Conservation (phyloP, 1,140 invertebrate species). For the Lasioglossum baleicum region DNA sequence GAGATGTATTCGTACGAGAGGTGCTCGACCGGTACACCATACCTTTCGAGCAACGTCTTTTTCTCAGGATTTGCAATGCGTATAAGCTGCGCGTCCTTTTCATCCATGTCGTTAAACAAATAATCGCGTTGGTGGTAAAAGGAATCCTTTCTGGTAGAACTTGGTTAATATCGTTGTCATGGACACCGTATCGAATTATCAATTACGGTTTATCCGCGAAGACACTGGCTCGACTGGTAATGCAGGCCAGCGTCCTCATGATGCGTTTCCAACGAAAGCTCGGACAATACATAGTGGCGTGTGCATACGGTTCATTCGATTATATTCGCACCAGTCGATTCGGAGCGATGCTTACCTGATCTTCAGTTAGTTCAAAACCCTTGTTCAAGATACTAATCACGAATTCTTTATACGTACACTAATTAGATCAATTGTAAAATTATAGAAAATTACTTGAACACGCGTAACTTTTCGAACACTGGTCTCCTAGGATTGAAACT, state of each 20-base stretch:
- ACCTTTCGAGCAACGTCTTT: conserved; percentile 79
- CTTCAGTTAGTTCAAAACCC: background rate
- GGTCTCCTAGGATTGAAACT: too few species aligned
- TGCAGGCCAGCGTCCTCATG: conserved; percentile 24
- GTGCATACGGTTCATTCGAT: background rate
- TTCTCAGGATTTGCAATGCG: conserved; percentile 28
- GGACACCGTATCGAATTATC: conserved; percentile 48
- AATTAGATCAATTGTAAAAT: too few species aligned
- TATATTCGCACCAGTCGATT: background rate
- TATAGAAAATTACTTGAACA: too few species aligned
- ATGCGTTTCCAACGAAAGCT: conserved; percentile 23
- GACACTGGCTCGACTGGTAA: conserved; percentile 28
- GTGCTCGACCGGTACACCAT: conserved; percentile 82
- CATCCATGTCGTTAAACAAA: conserved; percentile 49
- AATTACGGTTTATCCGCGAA: conserved; percentile 12
- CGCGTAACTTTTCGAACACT: too few species aligned
- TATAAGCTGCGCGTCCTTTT: conserved; percentile 43
- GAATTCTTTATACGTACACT: too few species aligned
- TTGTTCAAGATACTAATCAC: background rate
- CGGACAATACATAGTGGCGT: too few species aligned
- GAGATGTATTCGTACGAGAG: conserved; percentile 83
- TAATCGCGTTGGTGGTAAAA: background rate
- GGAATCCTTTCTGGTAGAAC: conserved; percentile 8
- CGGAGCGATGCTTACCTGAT: background rate
- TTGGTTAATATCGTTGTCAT: conserved; percentile 57